A percentile compares a stretch with the other conserved stretches of the same genome.
phyloP scores from a whole-genome alignment of 2,797 vertebrate genomes.

The Prionace glauca region DNA sequence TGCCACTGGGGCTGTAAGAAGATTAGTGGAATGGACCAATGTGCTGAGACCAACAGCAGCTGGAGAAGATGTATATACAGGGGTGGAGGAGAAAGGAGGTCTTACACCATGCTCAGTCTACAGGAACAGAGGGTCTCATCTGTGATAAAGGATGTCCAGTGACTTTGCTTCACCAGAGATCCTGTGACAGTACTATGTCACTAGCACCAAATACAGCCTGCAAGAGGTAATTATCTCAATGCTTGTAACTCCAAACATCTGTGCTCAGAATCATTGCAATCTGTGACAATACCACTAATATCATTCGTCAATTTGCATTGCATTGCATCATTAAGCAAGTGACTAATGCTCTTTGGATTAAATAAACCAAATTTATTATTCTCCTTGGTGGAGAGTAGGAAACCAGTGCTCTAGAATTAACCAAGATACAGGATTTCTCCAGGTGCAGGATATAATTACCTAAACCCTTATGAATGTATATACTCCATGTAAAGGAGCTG shows the following conservation, averaged over 20 bases:
- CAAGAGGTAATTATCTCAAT: not conserved
- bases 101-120: not conserved
- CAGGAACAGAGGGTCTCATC: not conserved
- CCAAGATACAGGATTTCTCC: not conserved
- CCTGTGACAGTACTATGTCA: not conserved
- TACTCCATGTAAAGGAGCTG: not conserved
- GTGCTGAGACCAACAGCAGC: not conserved
- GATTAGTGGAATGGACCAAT: too few species aligned
- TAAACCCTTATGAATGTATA: not conserved
- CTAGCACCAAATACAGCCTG: not conserved
- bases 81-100: not conserved
- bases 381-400: not conserved
- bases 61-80: not conserved
- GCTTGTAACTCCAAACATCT: not conserved
- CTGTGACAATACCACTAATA: not conserved
- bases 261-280: too few species aligned
- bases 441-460: not conserved
- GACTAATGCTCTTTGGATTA: not conserved
- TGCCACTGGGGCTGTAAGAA: not conserved
- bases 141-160: not conserved
- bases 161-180: not conserved
- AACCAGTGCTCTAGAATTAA: not conserved
- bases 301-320: not conserved
- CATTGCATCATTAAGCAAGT: not conserved
- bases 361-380: not conserved